phyloP scores from a whole-genome alignment of 1,140 invertebrate species.

The Probaryconus sp. region DNA sequence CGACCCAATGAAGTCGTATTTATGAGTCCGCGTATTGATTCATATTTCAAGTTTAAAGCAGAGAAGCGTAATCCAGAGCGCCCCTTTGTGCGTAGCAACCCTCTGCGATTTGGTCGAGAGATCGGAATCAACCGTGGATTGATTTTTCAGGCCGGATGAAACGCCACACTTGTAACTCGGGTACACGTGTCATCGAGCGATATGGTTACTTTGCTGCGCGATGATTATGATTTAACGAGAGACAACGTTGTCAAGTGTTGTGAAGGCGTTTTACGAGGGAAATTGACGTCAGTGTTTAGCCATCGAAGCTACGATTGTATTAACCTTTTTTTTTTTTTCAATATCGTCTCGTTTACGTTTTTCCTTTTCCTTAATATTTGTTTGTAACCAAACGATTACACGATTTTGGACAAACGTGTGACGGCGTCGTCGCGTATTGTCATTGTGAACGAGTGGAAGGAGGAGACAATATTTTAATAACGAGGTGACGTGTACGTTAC shows the following conservation, averaged over 20 bases:
- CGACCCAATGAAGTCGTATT: constrained; percentile 19
- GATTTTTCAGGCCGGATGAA: constrained; percentile 57
- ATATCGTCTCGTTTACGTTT: too few species aligned
- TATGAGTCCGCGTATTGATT: constrained; percentile 41
- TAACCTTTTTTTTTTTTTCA: too few species aligned
- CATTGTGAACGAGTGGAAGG: not conserved
- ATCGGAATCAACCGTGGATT: constrained; percentile 62
- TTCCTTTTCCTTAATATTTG: too few species aligned
- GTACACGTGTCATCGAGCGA: constrained; percentile 49
- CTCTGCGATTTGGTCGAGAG: constrained; percentile 58
- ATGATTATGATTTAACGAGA: constrained; percentile 28
- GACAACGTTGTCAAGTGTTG: constrained; percentile 21
- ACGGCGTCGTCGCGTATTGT: constrained; percentile 7
- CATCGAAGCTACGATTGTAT: too few species aligned
- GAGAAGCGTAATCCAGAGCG: constrained; percentile 37
- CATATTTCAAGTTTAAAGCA: constrained; percentile 47
- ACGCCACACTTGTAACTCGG: constrained; percentile 44
- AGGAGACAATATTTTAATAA: constrained; percentile 35
- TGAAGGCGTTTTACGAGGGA: not conserved
- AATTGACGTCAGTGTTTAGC: not conserved
- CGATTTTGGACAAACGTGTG: too few species aligned
- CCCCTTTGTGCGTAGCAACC: constrained; percentile 46
- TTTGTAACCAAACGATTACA: too few species aligned
- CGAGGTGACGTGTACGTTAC: constrained; percentile 20
- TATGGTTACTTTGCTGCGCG: constrained; percentile 37